A percentile compares a stretch with the other conserved stretches of the same genome.
Conservation (phyloP, 2,113 vertebrate genomes). For the Tragelaphus imberbis region DNA sequence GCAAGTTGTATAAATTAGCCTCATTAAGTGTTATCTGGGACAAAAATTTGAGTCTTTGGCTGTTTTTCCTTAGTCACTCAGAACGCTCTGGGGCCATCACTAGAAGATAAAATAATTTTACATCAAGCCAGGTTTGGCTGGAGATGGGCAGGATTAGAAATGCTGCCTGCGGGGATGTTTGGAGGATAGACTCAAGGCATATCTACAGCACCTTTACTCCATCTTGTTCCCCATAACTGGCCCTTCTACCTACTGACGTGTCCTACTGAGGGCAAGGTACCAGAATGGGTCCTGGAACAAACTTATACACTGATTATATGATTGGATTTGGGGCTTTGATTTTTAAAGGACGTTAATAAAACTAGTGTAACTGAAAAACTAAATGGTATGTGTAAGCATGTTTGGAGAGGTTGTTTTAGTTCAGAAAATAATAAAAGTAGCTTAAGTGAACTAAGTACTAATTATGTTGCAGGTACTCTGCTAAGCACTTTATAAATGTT, state of each 20-base stretch:
- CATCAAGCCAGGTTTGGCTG: background rate
- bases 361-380: conserved; percentile 3
- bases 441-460: background rate
- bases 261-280: background rate
- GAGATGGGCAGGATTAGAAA: background rate
- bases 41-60: background rate
- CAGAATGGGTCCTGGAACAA: background rate
- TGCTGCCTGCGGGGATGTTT: background rate
- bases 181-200: background rate
- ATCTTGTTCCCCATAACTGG: background rate
- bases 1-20: background rate
- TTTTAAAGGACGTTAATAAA: conserved; percentile 12
- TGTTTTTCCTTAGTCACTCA: background rate
- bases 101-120: background rate
- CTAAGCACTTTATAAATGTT: background rate
- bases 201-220: background rate
- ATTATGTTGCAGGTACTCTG: background rate
- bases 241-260: background rate
- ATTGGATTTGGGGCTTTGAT: background rate
- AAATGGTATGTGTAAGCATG: background rate
- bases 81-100: background rate
- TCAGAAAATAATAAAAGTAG: conserved; percentile 34
- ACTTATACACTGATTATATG: conserved; percentile 23
- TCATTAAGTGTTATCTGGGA: background rate
- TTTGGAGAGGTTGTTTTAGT: background rate